Percentiles rank a stretch among this genome's conserved stretches.
Conservation (phyloP, 2,888 invertebrate species). For the Shargacucullia verbasci region DNA sequence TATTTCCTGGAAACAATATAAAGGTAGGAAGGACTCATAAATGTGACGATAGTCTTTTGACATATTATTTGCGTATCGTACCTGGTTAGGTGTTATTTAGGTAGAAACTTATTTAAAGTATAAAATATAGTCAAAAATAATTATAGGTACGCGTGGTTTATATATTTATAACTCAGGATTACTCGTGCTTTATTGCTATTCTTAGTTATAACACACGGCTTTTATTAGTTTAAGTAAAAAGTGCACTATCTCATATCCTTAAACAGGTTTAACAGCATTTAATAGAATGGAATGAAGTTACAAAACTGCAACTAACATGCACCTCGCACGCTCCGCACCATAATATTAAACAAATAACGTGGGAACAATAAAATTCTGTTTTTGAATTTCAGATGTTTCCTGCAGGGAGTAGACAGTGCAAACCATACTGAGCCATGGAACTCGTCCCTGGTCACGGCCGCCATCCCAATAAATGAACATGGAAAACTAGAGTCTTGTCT, state of each 20-base stretch:
- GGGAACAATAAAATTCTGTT: slow-evolving; percentile 49
- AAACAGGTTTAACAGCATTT: slow-evolving; percentile 22
- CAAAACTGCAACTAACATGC: slow-evolving; percentile 49
- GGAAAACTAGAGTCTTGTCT: slow-evolving; percentile 91
- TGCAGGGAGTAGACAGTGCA: slow-evolving; percentile 88
- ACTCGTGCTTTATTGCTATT: slow-evolving; percentile 50
- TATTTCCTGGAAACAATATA: background rate
- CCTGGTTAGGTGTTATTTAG: slow-evolving; percentile 3
- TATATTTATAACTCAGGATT: slow-evolving; percentile 6
- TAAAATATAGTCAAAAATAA: slow-evolving; percentile 4
- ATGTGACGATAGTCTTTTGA: background rate
- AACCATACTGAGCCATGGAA: slow-evolving; percentile 87
- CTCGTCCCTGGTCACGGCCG: slow-evolving; percentile 82
- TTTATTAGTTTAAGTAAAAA: slow-evolving; percentile 29
- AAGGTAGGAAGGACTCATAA: too few relatives aligned
- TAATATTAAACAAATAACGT: slow-evolving; percentile 7
- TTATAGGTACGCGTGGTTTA: slow-evolving; percentile 6
- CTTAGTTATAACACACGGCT: slow-evolving; percentile 38
- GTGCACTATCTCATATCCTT: slow-evolving; percentile 19
- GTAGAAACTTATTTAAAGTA: background rate
- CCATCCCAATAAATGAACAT: slow-evolving; percentile 89
- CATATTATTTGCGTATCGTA: background rate
- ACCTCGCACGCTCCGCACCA: slow-evolving; percentile 50
- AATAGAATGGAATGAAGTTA: slow-evolving; percentile 27
- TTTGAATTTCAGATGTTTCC: slow-evolving; percentile 87